phyloP scores from a whole-genome alignment of 2,113 vertebrate genomes.

The Haplotaxodon microlepis region DNA sequence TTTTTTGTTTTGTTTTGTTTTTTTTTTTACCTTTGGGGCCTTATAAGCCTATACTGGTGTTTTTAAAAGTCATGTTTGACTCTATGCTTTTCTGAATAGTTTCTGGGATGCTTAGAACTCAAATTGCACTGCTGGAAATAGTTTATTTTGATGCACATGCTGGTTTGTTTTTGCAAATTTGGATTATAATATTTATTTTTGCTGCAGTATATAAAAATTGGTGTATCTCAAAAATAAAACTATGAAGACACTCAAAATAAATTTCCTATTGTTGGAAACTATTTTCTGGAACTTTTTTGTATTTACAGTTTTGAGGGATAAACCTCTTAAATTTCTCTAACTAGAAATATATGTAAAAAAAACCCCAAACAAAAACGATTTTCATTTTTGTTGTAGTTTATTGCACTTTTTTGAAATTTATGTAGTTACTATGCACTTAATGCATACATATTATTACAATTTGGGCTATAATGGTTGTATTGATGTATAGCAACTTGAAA shows the following conservation, averaged over 20 bases:
- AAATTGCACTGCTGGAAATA: background rate
- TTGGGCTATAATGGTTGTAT: background rate
- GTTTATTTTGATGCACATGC: background rate
- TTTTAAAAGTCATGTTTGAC: background rate
- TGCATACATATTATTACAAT: background rate
- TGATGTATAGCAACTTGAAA: background rate
- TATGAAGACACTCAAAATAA: background rate
- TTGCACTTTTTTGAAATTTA: background rate
- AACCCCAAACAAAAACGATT: background rate
- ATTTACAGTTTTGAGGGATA: background rate
- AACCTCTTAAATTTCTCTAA: background rate
- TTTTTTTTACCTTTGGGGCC: no score
- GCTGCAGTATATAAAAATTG: background rate
- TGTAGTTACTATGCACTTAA: background rate
- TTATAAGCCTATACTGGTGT: no score
- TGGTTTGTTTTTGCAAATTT: background rate
- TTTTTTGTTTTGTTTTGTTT: no score
- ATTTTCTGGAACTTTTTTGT: accelerated
- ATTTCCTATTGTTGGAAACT: background rate
- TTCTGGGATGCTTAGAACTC: background rate
- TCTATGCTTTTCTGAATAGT: background rate
- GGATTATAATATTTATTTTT: background rate
- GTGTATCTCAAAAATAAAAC: background rate
- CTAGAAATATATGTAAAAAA: background rate
- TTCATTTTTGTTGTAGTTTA: background rate